Evolutionary conservation across 2,888 invertebrate genomes (phyloP).

Genomic region (Agrilus biguttatus): DNA sequence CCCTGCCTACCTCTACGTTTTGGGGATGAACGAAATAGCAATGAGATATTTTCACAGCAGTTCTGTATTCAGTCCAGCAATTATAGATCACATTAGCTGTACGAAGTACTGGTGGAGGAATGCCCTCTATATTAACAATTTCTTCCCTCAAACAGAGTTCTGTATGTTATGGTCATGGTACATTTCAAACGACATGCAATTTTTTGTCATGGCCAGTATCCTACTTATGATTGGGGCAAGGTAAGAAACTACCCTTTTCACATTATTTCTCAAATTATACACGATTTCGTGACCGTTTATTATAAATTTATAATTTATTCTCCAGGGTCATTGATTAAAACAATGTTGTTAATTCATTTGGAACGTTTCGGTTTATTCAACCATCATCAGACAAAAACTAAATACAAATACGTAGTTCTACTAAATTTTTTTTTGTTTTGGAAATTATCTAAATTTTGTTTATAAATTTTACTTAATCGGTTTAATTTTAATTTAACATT

Average conservation of each 20-base stretch:
- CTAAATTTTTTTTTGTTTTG: no score
- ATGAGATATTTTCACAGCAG: slow-evolving; percentile 55
- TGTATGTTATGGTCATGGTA: slow-evolving; percentile 79
- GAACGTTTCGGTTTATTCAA: no score
- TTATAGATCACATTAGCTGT: slow-evolving; percentile 58
- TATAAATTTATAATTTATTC: no score
- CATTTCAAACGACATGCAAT: slow-evolving; percentile 68
- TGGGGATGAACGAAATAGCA: slow-evolving; percentile 58
- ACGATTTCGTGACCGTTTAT: no score
- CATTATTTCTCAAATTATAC: no score
- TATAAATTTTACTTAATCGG: no score
- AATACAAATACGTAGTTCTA: no score
- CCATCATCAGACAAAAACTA: no score
- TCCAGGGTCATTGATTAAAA: no score
- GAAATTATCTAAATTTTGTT: no score
- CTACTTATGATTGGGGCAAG: slow-evolving; percentile 51
- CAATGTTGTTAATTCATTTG: no score
- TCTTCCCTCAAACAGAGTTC: slow-evolving; percentile 60
- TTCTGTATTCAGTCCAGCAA: slow-evolving; percentile 59
- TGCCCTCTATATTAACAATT: slow-evolving; percentile 67
- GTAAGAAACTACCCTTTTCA: slow-evolving; percentile 42
- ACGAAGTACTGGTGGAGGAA: slow-evolving; percentile 73
- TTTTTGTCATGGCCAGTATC: slow-evolving; percentile 54
- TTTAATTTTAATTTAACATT: no score
- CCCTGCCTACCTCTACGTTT: slow-evolving; percentile 67